Conservation (phyloP, 92 coral and sea anemone genomes). For the Desmophyllum pertusum region DNA sequence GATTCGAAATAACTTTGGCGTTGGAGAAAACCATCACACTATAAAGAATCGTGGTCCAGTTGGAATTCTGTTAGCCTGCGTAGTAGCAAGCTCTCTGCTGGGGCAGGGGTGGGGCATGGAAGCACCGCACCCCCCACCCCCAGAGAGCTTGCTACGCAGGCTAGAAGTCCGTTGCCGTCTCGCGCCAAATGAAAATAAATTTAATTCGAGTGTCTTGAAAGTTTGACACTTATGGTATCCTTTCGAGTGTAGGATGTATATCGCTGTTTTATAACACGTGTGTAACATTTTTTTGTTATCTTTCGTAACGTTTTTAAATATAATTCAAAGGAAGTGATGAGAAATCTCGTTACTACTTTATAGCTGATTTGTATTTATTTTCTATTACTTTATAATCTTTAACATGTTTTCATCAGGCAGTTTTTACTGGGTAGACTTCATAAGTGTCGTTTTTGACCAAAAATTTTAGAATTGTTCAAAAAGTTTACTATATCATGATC, state of each 20-base stretch:
- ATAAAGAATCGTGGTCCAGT: background rate
- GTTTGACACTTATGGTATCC: background rate
- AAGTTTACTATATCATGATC: too few species aligned
- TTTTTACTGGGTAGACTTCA: background rate
- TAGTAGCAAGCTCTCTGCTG: too few species aligned
- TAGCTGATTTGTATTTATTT: background rate
- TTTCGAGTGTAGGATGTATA: background rate
- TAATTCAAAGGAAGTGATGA: background rate
- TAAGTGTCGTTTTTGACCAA: background rate
- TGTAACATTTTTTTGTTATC: background rate
- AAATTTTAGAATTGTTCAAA: background rate
- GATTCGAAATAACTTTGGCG: background rate
- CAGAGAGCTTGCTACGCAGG: too few species aligned
- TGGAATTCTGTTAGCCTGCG: background rate
- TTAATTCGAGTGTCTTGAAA: too few species aligned
- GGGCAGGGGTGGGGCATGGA: too few species aligned
- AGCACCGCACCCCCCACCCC: too few species aligned
- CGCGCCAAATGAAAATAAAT: background rate
- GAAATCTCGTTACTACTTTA: background rate
- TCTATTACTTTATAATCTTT: background rate
- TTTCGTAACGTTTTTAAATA: background rate
- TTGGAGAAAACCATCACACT: background rate
- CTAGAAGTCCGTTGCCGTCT: too few species aligned
- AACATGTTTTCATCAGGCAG: background rate
- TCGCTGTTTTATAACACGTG: background rate